Evolutionary conservation across 2,888 invertebrate genomes (phyloP).

Genomic region (Electrophaes corylata): DNA sequence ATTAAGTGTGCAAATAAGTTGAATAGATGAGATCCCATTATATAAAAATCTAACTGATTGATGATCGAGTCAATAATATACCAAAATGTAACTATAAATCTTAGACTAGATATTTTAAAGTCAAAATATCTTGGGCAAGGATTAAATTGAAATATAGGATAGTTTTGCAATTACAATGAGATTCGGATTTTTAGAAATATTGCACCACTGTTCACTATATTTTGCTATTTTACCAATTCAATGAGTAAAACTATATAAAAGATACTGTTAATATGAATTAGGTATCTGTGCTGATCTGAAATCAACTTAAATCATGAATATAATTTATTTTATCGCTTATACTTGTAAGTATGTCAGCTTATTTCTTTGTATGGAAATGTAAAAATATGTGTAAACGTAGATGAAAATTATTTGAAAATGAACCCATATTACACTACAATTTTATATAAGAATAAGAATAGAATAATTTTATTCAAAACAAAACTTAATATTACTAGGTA

Average conservation of each 20-base stretch:
- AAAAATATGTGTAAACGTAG: background rate
- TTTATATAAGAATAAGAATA: too few species aligned
- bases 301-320: background rate
- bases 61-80: too few species aligned
- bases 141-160: conserved; percentile 3
- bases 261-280: background rate
- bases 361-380: conserved; percentile 4
- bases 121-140: conserved; percentile 9
- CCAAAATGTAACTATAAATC: background rate
- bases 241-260: background rate
- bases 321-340: background rate
- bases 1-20: too few species aligned
- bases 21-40: too few species aligned
- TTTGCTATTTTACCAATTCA: conserved; percentile 17
- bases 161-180: conserved; percentile 15
- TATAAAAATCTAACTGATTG: too few species aligned
- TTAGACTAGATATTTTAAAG: conserved; percentile 6
- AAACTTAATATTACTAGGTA: too few species aligned
- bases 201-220: background rate
- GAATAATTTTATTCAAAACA: too few species aligned
- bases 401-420: background rate
- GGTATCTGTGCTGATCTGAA: background rate
- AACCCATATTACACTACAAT: background rate
- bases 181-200: background rate
- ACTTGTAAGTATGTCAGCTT: conserved; percentile 3